phyloP scores from a whole-genome alignment of 2,797 vertebrate genomes.

The Fringilla coelebs region DNA sequence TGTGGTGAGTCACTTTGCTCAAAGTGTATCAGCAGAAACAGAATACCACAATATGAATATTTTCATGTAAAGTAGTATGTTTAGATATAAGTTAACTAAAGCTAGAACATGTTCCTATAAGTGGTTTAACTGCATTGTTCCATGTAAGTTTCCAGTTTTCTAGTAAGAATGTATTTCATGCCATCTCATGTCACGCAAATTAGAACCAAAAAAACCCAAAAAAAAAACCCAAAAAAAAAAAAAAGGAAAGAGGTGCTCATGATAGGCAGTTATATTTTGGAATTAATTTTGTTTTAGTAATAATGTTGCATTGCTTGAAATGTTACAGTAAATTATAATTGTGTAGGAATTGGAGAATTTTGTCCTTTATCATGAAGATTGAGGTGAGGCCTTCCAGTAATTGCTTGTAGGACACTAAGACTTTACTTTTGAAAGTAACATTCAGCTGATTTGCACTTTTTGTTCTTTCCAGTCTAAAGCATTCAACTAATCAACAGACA shows the following conservation, averaged over 20 bases:
- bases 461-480: conserved; percentile 59
- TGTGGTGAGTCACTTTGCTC: not conserved
- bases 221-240: not conserved
- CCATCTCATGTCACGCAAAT: conserved; percentile 45
- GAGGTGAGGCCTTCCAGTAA: conserved; percentile 58
- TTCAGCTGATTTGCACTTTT: conserved; percentile 65
- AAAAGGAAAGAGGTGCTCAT: conserved; percentile 17
- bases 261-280: conserved; percentile 19
- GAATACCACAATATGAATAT: not conserved
- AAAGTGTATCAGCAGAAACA: not conserved
- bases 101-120: conserved; percentile 59
- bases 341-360: conserved; percentile 37
- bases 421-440: conserved; percentile 39
- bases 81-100: not conserved
- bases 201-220: not conserved
- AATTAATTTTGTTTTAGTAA: conserved; percentile 47
- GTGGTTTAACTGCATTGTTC: conserved; percentile 43
- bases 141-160: conserved; percentile 39
- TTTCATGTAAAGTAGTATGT: not conserved
- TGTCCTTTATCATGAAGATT: conserved; percentile 51
- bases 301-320: conserved; percentile 45
- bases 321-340: conserved; percentile 46
- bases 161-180: conserved; percentile 44
- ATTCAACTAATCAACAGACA: conserved; percentile 65
- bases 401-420: conserved; percentile 59